Percentiles rank a stretch among this genome's conserved stretches.
phyloP scores from a whole-genome alignment of 2,888 invertebrate species.

The Adelognathus sp. region DNA sequence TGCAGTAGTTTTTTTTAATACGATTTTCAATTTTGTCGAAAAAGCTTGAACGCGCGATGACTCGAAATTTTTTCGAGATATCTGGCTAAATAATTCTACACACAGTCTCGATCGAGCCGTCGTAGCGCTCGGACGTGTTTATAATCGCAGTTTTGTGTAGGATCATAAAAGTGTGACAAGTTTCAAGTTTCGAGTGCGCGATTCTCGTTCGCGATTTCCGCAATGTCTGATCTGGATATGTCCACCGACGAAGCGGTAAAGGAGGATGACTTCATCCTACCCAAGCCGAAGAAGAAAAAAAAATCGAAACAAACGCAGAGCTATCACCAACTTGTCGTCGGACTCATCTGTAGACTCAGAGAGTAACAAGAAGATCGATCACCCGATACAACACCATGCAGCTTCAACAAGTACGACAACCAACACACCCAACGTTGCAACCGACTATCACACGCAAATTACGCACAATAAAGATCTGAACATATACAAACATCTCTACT shows the following conservation, averaged over 20 bases:
- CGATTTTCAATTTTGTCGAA: too few species aligned
- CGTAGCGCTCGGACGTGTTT: background rate
- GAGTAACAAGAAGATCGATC: too few species aligned
- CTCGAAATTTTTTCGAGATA: too few species aligned
- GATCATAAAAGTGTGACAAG: too few species aligned
- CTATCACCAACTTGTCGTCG: background rate
- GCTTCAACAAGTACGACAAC: background rate
- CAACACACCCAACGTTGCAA: background rate
- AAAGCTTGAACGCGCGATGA: too few species aligned
- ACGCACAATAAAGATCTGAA: background rate
- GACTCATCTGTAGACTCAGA: background rate
- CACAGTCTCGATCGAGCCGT: background rate
- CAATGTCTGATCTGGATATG: background rate
- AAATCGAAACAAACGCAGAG: background rate
- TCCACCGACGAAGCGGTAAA: background rate
- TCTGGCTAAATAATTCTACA: too few species aligned
- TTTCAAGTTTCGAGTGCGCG: background rate
- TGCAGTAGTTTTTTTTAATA: too few species aligned
- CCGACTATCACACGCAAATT: background rate
- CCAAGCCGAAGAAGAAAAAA: too few species aligned
- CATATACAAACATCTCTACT: conserved; percentile 1
- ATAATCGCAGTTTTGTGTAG: too few species aligned
- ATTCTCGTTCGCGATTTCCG: background rate
- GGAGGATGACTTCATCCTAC: background rate
- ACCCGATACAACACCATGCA: background rate